These are phyloP conservation scores for Daboia siamensis DNA, from an alignment of 2,113 vertebrate species.

Conservation along the genomic window DNA sequence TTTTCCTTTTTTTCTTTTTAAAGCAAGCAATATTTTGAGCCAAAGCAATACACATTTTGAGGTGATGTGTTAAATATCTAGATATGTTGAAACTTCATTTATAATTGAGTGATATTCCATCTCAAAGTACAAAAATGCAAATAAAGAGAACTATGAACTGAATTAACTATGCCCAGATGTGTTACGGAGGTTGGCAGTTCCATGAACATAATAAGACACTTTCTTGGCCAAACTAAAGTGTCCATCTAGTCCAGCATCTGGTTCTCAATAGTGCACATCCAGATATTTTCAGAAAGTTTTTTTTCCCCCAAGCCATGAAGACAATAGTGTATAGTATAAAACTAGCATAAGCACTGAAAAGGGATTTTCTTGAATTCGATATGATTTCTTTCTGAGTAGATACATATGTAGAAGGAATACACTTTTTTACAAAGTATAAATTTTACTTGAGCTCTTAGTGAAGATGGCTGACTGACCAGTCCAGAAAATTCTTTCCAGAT, in stretches of 20 bases:
- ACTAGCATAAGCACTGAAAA: neutral
- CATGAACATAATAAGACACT: neutral
- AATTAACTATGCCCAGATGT: neutral
- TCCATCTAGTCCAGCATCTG: neutral
- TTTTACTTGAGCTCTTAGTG: neutral
- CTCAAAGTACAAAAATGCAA: slow-evolving; percentile 21
- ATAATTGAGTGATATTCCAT: slow-evolving; percentile 16
- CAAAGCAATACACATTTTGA: slow-evolving; percentile 45
- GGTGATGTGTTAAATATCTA: slow-evolving; percentile 35
- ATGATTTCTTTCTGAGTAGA: neutral
- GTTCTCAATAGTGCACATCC: neutral
- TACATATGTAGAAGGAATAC: neutral
- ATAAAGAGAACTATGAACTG: slow-evolving; percentile 15
- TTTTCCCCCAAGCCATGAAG: neutral
- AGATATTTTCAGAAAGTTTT: neutral
- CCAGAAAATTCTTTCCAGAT: neutral
- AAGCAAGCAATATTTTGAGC: slow-evolving; percentile 37
- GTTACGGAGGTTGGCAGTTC: neutral
- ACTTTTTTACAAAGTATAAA: neutral
- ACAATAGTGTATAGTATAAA: neutral
- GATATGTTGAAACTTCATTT: slow-evolving; percentile 17
- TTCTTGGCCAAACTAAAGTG: neutral
- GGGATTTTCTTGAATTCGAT: neutral
- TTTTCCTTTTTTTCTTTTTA: slow-evolving; percentile 19
- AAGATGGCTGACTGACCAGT: neutral